Base-by-base conservation (phyloP, 2,113 vertebrate genomes). In the Channa maculata region DNA sequence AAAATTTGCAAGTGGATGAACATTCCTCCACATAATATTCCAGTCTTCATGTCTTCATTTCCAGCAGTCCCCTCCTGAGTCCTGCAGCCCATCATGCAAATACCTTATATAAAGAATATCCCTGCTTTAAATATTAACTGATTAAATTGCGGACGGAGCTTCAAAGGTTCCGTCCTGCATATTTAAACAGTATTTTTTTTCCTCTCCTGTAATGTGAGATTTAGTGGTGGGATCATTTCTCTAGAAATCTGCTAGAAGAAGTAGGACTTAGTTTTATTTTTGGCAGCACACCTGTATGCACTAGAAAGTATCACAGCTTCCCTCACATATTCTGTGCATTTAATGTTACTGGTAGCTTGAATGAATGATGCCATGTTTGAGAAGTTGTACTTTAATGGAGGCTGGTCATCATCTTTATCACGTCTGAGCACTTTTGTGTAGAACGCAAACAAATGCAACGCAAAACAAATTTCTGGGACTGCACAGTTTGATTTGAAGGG, bases 81-180 rank as follows among this genome's bases (percentile, higher is more conserved):
- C 68, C 72, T 54, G 61, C 60, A 80, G 69, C 68, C 65, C 66
- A 65, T 69, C 68, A 62, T 86, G 75, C 81, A 68, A 73, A 80
- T 60, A 75, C 63, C 71, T 89, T 82, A 64, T 80, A 66, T 84
- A 80, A 88, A 86, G 77, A 91, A 90, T 78, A 79, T 75, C 78
- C 63, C 73, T 77, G 83, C 88, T 91, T 91, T 91, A 89, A 90
- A 92, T 91, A 89, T 89, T 88, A 91, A 83, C 77, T 85, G 80
- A 86, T 90, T 92, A 82, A 92, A 91, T 77, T 85, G 82, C 59
- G 65, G 83, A 71, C 63, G 83, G 81, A 87, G 80, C 90, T 93
- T 92, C 80, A 91, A 91, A 91, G 80, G 64, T 85, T 87, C 77
- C 34, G 13, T 86, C 67, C 60, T 90, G 80, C 86, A 91, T 90